Evolutionary conservation across 2,888 invertebrate species (phyloP).

Genomic region (Anorthoa munda): DNA sequence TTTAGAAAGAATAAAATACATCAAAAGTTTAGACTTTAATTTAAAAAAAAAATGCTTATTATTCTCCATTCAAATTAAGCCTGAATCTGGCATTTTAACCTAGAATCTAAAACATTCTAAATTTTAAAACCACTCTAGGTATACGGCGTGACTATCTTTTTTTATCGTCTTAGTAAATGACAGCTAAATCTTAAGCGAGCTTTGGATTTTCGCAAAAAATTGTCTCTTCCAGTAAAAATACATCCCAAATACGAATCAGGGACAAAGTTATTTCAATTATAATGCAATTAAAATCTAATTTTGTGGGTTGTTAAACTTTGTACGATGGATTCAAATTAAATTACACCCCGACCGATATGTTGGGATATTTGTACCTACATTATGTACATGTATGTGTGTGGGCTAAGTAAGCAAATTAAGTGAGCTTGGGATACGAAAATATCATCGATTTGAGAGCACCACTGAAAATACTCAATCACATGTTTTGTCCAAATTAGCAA

Average conservation of each 20-base stretch:
- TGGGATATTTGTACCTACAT: slow-evolving; percentile 29
- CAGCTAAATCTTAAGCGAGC: not conserved
- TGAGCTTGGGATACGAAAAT: not conserved
- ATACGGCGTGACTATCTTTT: not conserved
- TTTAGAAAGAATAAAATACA: not conserved
- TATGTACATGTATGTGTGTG: slow-evolving; percentile 14
- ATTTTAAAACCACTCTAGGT: too few relatives aligned
- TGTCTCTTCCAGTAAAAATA: slow-evolving; percentile 55
- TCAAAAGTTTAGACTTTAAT: not conserved
- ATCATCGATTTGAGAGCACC: too few relatives aligned
- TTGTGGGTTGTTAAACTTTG: slow-evolving; percentile 72
- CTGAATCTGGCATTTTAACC: not conserved
- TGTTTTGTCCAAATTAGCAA: not conserved
- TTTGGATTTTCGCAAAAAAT: not conserved
- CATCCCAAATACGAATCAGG: slow-evolving; percentile 59
- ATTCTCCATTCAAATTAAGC: not conserved
- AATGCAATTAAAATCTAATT: slow-evolving; percentile 78
- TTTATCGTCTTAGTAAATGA: not conserved
- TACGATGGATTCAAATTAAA: slow-evolving; percentile 71
- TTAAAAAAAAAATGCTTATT: not conserved
- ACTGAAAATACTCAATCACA: not conserved
- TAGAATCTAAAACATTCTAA: not conserved
- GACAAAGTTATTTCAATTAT: slow-evolving; percentile 79
- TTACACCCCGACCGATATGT: slow-evolving; percentile 64
- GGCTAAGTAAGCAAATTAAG: not conserved